Evolutionary conservation across 1,140 invertebrate genomes (phyloP), one percentile per base, ranked within the genome.

Genomic region (Diploscapter pachys): DNA sequence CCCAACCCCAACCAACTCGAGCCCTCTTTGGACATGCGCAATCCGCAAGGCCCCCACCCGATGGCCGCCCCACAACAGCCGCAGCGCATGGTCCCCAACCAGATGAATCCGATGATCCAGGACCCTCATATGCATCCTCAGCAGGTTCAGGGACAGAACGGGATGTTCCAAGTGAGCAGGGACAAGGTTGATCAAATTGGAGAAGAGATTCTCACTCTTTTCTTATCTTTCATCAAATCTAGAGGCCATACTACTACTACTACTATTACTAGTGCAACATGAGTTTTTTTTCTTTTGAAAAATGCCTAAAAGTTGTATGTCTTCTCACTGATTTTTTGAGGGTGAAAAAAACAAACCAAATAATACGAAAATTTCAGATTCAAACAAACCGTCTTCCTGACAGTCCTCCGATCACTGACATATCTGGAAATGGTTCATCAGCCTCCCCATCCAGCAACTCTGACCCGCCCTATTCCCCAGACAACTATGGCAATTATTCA

Each of bases 381-480:
- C 51, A 31, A 31, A 31, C 61, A 11, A n/a, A 80, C 4, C 73
- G 81, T 63, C 66, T 82, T 11, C 81, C 80, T 5, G 81, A 82
- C 57, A 81, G 78, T 63, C 82, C 82, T 54, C 82, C 82, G 52
- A 82, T 83, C 49, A 83, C 82, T n/a, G 82, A 83, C 71, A 78
- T 78, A n/a, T 82, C 79, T 57, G 82, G 71, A n/a, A 78, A 69
- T 8, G 81, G 73, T 6, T 72, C 70, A 5, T 78, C 79, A 9
- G 67, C 67, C 55, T 80, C 79, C n/a, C 80, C 80, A 5, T 77
- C 79, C 31, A 72, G 62, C 4, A 79, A 67, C n/a, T 84, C 82
- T 31, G 81, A 79, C 49, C 73, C 77, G 52, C 82, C 82, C n/a
- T 83, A 79, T 63, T 83, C 82, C 3, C 81, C 81, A 31, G 81